Base-by-base conservation (phyloP, 2,113 vertebrate species). In the Nanorana parkeri region DNA sequence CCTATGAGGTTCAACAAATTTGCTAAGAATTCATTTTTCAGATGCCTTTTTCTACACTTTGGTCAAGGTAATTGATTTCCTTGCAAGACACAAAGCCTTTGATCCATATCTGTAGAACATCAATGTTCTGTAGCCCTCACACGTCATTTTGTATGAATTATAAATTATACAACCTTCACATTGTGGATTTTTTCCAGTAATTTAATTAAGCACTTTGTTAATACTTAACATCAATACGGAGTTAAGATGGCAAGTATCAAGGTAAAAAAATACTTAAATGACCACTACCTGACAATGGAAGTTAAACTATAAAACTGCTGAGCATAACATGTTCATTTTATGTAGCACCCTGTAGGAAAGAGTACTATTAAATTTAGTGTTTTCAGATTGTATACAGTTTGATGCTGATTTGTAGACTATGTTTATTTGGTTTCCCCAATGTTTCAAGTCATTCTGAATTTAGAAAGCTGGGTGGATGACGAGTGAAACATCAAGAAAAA, bases 71-170 rank as follows among this genome's bases (percentile, higher is more conserved):
- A 80, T 80, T 69, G 66, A 60, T 80, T 80, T 69, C 54, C 54
- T 69, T 69, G 54, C 78, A 80, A 69, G 67, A 61, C 66, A 80
- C 21, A 80, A 80, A 69, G 55, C 78, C 78, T 80, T 80, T 80
- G 66, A 80, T 69, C 78, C 21, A 24, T 69, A 36, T 69, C 66
- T 69, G 65, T 69, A 61, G 32, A 69, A 69, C 78, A 69, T 61
- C 56, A 80, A 60, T 80, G 78, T 52, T 68, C 29, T 64, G 74
- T 23, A 77, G 74, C 51, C 21, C 51, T 65, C 32, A 64, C 74
- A 77, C 36, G 47, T 51, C 36, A 51, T 13, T 77, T 52, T 64
- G 58, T 77, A 63, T 77, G 74, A 77, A 77, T 65, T 64, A 36
- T 64, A 64, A 64, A 41, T 52, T 47, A 51, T 51, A 24, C 16